phyloP scores from a whole-genome alignment of 2,888 invertebrate genomes.

The Drosophila ezoana region DNA sequence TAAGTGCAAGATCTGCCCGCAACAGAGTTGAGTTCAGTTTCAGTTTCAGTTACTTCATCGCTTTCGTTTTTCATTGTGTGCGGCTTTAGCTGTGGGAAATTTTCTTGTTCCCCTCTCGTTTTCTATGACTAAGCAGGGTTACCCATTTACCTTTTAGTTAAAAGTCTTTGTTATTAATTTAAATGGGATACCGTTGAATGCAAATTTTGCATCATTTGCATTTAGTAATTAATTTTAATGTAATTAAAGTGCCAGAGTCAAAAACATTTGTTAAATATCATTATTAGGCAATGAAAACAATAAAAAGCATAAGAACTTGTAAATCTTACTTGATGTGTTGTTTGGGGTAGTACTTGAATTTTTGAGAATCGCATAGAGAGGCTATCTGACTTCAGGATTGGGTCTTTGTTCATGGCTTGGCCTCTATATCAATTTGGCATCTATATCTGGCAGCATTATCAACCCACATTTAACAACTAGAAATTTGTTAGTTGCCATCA shows the following conservation, averaged over 20 bases:
- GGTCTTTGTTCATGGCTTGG: too few species aligned
- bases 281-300: background rate
- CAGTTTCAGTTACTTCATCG: slow-evolving; percentile 73
- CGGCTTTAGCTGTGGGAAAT: slow-evolving; percentile 50
- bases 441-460: too few species aligned
- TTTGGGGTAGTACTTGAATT: background rate
- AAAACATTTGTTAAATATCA: too few species aligned
- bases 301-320: too few species aligned
- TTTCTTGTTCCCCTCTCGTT: slow-evolving; percentile 33
- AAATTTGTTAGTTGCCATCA: too few species aligned
- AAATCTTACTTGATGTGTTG: background rate
- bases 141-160: slow-evolving; percentile 1
- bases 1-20: slow-evolving; percentile 52
- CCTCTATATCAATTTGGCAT: too few species aligned
- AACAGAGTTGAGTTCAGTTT: slow-evolving; percentile 25
- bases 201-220: background rate
- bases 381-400: too few species aligned
- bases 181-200: slow-evolving; percentile 11
- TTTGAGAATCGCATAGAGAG: background rate
- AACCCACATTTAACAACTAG: too few species aligned
- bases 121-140: slow-evolving; percentile 18
- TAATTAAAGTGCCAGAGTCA: too few species aligned
- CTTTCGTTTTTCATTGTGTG: slow-evolving; percentile 74
- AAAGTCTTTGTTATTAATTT: slow-evolving; percentile 16
- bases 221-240: slow-evolving; percentile 6